These are phyloP conservation scores for Thumatha senex DNA, from an alignment of 2,888 invertebrate species.

Conservation along the genomic window DNA sequence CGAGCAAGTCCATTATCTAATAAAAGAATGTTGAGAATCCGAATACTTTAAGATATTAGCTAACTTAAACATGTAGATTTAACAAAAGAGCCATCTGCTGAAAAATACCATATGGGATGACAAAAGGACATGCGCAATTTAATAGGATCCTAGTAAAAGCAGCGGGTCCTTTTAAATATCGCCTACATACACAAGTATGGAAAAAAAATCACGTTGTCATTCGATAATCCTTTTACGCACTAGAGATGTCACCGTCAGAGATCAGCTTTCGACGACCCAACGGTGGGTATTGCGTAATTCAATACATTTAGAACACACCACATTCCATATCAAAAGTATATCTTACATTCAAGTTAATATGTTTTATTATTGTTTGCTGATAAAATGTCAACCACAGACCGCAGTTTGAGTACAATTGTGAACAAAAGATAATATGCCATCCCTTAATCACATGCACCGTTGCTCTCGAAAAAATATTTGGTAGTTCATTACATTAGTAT, in stretches of 20 bases:
- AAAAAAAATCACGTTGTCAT: conserved; percentile 79
- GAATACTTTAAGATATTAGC: conserved; percentile 51
- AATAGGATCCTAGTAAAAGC: conserved; percentile 78
- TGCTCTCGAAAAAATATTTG: conserved; percentile 75
- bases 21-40: conserved; percentile 35
- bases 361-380: conserved; percentile 45
- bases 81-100: conserved; percentile 76
- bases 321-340: conserved; percentile 27
- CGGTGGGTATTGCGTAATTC: conserved; percentile 81
- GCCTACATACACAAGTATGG: conserved; percentile 53
- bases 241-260: conserved; percentile 79
- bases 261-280: conserved; percentile 79
- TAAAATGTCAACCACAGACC: conserved; percentile 69
- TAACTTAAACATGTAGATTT: conserved; percentile 54
- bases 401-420: conserved; percentile 75
- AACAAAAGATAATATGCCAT: conserved; percentile 79
- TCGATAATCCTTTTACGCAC: conserved; percentile 82
- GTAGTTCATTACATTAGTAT: conserved; percentile 65
- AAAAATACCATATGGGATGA: conserved; percentile 76
- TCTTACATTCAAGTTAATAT: conserved; percentile 50
- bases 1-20: conserved; percentile 31
- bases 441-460: conserved; percentile 82
- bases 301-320: conserved; percentile 62
- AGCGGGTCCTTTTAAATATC: conserved; percentile 65
- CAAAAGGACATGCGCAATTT: conserved; percentile 81